Evolutionary conservation across 2,888 invertebrate species (phyloP).

Genomic region (Philereme transversata): DNA sequence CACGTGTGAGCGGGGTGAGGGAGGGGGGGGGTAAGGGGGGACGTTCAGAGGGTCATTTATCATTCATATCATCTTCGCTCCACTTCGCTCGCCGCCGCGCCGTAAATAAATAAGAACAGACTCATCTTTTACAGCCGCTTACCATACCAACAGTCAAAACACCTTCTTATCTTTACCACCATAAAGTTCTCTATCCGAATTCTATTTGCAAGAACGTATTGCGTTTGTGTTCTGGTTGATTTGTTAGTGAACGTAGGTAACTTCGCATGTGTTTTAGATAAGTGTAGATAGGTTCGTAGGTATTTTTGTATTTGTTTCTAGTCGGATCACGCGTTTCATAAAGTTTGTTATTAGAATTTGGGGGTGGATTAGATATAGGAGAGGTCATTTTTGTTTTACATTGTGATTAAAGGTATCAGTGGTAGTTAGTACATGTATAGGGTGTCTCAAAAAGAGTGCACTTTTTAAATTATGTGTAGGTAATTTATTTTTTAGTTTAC

Average conservation of each 20-base stretch:
- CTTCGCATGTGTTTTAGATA: constrained; percentile 77
- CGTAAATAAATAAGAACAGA: constrained; percentile 85
- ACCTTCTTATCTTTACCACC: constrained; percentile 34
- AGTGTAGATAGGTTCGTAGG: constrained; percentile 62
- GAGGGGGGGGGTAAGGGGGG: constrained; percentile 48
- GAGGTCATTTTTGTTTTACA: no score
- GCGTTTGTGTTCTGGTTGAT: constrained; percentile 42
- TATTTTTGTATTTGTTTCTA: constrained; percentile 46
- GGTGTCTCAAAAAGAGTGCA: no score
- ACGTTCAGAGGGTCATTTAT: constrained; percentile 81
- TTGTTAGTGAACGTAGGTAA: constrained; percentile 69
- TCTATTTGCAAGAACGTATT: constrained; percentile 37
- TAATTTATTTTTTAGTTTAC: no score
- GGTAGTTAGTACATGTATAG: no score
- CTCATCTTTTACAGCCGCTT: constrained; percentile 81
- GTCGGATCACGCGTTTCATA: constrained; percentile 58
- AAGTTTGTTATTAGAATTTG: constrained; percentile 36
- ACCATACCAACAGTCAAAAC: constrained; percentile 30
- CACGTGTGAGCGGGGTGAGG: constrained; percentile 72
- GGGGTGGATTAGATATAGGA: not conserved
- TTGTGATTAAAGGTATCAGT: no score
- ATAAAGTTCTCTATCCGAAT: constrained; percentile 44
- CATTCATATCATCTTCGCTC: constrained; percentile 85
- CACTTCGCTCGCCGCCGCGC: constrained; percentile 84
- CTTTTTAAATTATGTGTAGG: no score